Conservation (phyloP, 2,888 invertebrate species). For the Mimas tiliae region DNA sequence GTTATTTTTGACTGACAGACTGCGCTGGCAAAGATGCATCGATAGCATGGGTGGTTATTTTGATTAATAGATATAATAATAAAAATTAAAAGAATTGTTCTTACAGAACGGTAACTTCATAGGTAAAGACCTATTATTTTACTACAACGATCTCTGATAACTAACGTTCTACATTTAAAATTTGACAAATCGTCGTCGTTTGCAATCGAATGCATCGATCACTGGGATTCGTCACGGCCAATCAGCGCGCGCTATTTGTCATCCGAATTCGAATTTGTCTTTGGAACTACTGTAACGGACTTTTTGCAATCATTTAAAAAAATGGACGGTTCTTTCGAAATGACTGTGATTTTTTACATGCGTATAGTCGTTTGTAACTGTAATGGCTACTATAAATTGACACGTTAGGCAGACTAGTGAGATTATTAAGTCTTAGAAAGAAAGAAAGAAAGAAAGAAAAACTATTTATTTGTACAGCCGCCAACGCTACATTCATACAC, state of each 20-base stretch:
- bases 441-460: too few species aligned
- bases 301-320: constrained; percentile 31
- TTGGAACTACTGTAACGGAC: constrained; percentile 28
- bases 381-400: not conserved
- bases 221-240: constrained; percentile 74
- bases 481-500: too few species aligned
- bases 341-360: constrained; percentile 11
- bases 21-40: too few species aligned
- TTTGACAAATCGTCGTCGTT: constrained; percentile 68
- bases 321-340: not conserved
- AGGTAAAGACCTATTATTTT: not conserved
- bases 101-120: too few species aligned
- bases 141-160: constrained; percentile 18
- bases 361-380: not conserved
- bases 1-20: too few species aligned
- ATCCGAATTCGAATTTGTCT: constrained; percentile 52
- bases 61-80: too few species aligned
- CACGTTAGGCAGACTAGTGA: too few species aligned
- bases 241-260: constrained; percentile 71
- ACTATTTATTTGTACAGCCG: too few species aligned
- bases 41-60: too few species aligned
- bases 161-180: constrained; percentile 48
- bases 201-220: constrained; percentile 68
- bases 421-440: too few species aligned
- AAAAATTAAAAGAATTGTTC: too few species aligned